Percentiles rank a stretch among this genome's conserved stretches.
Evolutionary conservation across 2,113 vertebrate genomes (phyloP).

Genomic region (Anser cygnoides): DNA sequence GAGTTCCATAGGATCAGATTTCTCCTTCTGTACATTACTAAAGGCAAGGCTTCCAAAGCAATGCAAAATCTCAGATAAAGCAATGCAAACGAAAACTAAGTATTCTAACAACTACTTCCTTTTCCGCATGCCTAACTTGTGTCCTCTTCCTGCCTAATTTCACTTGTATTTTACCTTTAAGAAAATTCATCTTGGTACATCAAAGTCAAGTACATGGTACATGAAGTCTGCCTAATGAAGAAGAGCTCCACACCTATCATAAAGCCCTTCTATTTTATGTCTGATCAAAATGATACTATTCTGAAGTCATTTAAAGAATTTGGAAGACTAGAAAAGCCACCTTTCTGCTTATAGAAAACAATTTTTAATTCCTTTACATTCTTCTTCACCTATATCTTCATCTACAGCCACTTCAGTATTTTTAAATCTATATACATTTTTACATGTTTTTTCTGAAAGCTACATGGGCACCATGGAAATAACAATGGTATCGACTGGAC

Average conservation of each 20-base stretch:
- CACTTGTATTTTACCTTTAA: background rate
- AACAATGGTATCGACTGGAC: background rate
- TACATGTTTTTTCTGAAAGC: background rate
- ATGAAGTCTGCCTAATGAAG: background rate
- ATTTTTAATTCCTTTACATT: background rate
- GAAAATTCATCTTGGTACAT: background rate
- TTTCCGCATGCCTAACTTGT: background rate
- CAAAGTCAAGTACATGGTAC: background rate
- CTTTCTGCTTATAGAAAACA: background rate
- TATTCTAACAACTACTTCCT: background rate
- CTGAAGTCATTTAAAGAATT: background rate
- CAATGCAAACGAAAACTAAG: background rate
- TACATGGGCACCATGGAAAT: accelerated
- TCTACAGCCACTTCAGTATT: background rate
- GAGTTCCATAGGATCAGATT: background rate
- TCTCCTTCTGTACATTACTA: background rate
- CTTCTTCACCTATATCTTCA: background rate
- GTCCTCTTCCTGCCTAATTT: background rate
- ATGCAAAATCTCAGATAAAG: background rate
- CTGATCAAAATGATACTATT: background rate
- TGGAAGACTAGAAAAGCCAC: background rate
- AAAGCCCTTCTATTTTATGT: background rate
- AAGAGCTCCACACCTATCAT: background rate
- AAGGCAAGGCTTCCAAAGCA: background rate
- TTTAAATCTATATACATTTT: background rate